Conservation (phyloP, 2,113 vertebrate genomes). For the Lasiurus cinereus region DNA sequence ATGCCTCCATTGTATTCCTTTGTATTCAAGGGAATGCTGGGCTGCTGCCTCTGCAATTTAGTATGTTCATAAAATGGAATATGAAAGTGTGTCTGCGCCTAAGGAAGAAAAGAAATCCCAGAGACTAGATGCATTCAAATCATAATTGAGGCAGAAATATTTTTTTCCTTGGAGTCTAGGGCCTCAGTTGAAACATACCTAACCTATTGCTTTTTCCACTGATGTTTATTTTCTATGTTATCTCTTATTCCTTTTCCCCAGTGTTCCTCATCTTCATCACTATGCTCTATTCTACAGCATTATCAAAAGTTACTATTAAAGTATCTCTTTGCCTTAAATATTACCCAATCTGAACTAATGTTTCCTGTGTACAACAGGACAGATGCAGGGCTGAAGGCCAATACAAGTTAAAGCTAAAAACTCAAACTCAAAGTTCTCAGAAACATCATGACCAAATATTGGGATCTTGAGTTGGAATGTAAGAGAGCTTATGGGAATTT, state of each 20-base stretch:
- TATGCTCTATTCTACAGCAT: not conserved
- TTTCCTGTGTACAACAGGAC: too few relatives aligned
- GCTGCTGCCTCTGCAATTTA: not conserved
- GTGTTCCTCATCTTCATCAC: not conserved
- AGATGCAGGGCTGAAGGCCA: not conserved
- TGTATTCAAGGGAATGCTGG: not conserved
- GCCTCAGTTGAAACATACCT: not conserved
- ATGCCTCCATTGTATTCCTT: not conserved
- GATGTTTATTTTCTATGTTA: not conserved
- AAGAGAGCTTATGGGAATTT: not conserved
- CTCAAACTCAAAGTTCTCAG: not conserved
- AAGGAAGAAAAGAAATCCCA: not conserved
- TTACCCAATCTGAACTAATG: not conserved
- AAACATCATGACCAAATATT: not conserved
- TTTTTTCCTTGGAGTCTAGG: not conserved
- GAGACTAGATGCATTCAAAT: not conserved
- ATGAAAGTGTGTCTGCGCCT: slow-evolving; percentile 16
- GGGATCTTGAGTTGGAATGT: not conserved
- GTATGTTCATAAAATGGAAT: not conserved
- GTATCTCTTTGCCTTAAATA: not conserved
- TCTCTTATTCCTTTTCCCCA: not conserved
- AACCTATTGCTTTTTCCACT: not conserved
- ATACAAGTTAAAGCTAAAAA: not conserved
- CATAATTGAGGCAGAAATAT: not conserved
- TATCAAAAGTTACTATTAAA: not conserved